Base-by-base conservation (phyloP, 2,888 invertebrate genomes). In the Syrista parreyssii region DNA sequence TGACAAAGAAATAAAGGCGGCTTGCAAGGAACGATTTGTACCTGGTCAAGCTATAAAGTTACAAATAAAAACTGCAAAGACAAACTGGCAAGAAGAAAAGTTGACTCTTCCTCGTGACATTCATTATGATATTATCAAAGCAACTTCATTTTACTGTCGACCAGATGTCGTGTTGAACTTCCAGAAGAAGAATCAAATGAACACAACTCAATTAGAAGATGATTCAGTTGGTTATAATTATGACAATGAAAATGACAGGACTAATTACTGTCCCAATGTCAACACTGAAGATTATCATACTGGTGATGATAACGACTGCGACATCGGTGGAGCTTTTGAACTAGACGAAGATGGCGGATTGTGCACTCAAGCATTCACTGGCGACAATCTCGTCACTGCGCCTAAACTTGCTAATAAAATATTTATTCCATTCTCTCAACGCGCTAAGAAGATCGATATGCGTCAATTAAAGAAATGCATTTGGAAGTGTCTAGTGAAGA, bases 391-490 rank as follows among this genome's bases (percentile, higher is more conserved):
- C 90, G 92, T 96, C 12, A 94, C 94, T 73, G 94, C 94, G 3
- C 96, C 96, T 0, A 94, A 94, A 80, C 93, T 93, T 91, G 94
- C 94, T 83, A 85, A 81, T 11, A 95, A 95, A 92, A 94, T 95
- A 74, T 94, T 95, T 86, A 95, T 98, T 80, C 94, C 95, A 0
- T 97, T 96, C 90, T 96, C 97, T 9, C 94, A 95, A 91, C 94
- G 95, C 77, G 96, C 98, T 9, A 98, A 98, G 89, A 96, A 95
- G 79, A 94, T 98, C 71, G 97, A 98, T 87, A 97, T 98, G 94
- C 96, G 95, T 86, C 95, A 94, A 88, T 91, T 98, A 73, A 98
- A 98, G 89, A 92, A 93, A n/a, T 93, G 94, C 76, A 95, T 97
- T 81, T 96, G 96, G 95, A 93, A 93, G 69, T 90, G 95, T 81